Base-by-base conservation (phyloP, 1,140 invertebrate genomes). In the Sycophaga agraensis region DNA sequence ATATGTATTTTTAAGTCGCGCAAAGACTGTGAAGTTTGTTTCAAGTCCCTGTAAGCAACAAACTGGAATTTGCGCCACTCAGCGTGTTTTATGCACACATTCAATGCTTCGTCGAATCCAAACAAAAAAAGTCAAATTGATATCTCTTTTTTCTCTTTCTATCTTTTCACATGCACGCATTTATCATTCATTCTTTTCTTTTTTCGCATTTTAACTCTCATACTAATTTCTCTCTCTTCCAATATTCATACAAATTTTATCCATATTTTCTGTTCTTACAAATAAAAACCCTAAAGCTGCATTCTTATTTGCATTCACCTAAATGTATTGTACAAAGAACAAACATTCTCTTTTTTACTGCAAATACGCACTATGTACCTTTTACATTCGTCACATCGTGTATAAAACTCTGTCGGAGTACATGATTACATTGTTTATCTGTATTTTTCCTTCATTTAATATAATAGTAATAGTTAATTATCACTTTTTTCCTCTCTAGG, bases 351-450 rank as follows among this genome's bases (percentile, higher is more conserved):
- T 71, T 79, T 68, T 55, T 56, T 49, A 56, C 48, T 57, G 61
- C 66, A 64, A 65, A 66, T 68, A 70, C 69, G 74, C 72, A 70
- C 70, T 76, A 75, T 74, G 65, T 75, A 73, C 63, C 77, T 74
- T 70, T 72, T 78, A 80, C 74, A 78, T 77, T 79, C 74, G 76
- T 76, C 77, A 80, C 77, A 78, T 77, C 62, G 72, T 79, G 77
- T 80, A 81, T 80, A 80, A 81, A 81, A 81, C 76, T 81, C 76
- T 80, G 79, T 78, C 70, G 70, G 77, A 80, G 77, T 78, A 80
- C 73, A 78, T 78, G 78, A 75, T 80, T 81, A 79, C 74, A 76
- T 74, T 70, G 70, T 72, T 76, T 75, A 76, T 71, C 68, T 73
- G 71, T 72, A 70, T 69, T 74, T 72, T 69, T 60, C 59, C 16